Evolutionary conservation across 2,113 vertebrate species (phyloP).

Genomic region (Vimba vimba): DNA sequence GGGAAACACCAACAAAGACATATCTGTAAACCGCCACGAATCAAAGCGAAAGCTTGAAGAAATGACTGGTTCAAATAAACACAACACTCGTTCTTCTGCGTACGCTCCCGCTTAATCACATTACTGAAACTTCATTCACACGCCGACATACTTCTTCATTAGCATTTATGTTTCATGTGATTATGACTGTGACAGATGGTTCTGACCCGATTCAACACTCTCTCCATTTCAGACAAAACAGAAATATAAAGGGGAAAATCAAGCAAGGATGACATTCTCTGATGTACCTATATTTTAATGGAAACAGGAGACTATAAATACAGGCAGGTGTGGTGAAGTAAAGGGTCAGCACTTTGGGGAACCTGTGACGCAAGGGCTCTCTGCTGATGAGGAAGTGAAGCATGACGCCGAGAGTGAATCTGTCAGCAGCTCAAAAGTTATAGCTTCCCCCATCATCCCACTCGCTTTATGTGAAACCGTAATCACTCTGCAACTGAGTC

Average conservation of each 20-base stretch:
- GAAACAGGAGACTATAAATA: slow-evolving; percentile 51
- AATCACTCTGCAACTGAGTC: slow-evolving; percentile 19
- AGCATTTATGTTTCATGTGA: slow-evolving; percentile 36
- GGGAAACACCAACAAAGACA: slow-evolving; percentile 38
- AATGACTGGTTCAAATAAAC: slow-evolving; percentile 2
- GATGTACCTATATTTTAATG: slow-evolving; percentile 39
- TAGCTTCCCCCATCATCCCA: slow-evolving; percentile 32
- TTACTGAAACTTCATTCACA: slow-evolving; percentile 6
- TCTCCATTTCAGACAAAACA: slow-evolving; percentile 8
- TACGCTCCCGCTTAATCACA: not conserved
- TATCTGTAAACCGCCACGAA: not conserved
- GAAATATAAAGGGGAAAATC: slow-evolving; percentile 32
- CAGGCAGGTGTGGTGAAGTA: slow-evolving; percentile 54
- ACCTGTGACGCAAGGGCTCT: slow-evolving; percentile 41
- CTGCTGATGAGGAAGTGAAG: slow-evolving; percentile 40
- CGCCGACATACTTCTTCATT: not conserved
- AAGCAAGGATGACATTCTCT: slow-evolving; percentile 17
- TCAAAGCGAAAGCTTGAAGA: not conserved
- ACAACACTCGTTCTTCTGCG: not conserved
- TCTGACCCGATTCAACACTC: not conserved
- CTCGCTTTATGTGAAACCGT: not conserved
- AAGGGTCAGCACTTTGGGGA: slow-evolving; percentile 51
- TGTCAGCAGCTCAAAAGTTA: slow-evolving; percentile 38
- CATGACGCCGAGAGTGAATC: slow-evolving; percentile 33
- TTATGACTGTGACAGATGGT: not conserved